phyloP scores from a whole-genome alignment of 2,888 invertebrate species.

The Norana najaformis region DNA sequence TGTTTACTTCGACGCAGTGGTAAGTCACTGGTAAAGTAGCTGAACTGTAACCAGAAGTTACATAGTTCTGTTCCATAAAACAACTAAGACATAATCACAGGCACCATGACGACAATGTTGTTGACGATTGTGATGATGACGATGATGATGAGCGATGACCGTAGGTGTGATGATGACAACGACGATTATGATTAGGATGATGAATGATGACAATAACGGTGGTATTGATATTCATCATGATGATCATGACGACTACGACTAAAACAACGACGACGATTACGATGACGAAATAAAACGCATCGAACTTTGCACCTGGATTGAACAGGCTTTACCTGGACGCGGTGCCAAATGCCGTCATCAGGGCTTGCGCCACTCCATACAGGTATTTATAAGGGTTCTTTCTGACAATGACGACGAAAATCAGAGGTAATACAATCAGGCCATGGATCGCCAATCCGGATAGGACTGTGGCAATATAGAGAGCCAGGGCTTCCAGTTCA shows the following conservation, averaged over 20 bases:
- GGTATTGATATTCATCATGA: no score
- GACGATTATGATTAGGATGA: no score
- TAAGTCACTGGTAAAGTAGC: slow-evolving; percentile 96
- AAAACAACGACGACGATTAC: not conserved
- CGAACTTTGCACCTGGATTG: not conserved
- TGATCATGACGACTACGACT: not conserved
- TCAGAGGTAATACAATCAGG: slow-evolving; percentile 81
- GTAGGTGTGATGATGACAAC: no score
- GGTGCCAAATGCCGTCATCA: slow-evolving; percentile 67
- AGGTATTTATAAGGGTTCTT: slow-evolving; percentile 56
- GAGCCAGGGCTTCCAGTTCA: slow-evolving; percentile 80
- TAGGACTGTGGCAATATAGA: slow-evolving; percentile 86
- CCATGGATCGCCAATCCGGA: slow-evolving; percentile 87
- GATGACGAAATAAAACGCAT: not conserved
- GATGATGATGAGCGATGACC: not conserved
- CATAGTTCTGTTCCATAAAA: not conserved
- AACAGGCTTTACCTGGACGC: slow-evolving; percentile 52
- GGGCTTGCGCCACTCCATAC: slow-evolving; percentile 65
- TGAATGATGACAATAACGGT: no score
- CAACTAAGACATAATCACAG: not conserved
- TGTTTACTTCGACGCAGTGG: slow-evolving; percentile 83
- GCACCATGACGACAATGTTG: not conserved
- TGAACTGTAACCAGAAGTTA: slow-evolving; percentile 48
- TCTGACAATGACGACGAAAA: slow-evolving; percentile 71
- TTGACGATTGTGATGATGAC: not conserved